Conservation (phyloP, 2,797 vertebrate genomes). For the Molossus alvarezi region DNA sequence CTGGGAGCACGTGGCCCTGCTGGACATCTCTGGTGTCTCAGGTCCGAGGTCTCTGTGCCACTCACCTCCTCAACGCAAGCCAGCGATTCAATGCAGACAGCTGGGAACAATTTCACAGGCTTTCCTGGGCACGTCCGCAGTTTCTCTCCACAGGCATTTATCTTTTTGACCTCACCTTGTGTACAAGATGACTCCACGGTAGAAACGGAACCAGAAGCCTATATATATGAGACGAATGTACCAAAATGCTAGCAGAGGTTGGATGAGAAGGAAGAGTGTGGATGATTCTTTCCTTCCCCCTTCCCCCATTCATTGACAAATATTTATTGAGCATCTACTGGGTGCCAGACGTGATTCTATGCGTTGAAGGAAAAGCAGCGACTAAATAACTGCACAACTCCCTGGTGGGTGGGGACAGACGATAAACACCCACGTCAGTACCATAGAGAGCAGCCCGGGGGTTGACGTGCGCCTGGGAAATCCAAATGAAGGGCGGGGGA, state of each 20-base stretch:
- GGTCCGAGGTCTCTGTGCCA: rapidly evolving
- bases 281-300: background rate
- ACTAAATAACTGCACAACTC: background rate
- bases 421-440: background rate
- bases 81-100: background rate
- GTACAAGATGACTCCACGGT: background rate
- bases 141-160: background rate
- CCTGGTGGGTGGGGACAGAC: background rate
- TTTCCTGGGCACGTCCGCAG: background rate
- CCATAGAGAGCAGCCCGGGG: background rate
- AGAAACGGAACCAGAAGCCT: background rate
- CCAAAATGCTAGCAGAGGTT: background rate
- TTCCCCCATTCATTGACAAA: background rate
- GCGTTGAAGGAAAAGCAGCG: background rate
- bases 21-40: background rate
- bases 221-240: background rate
- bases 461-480: rapidly evolving
- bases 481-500: background rate
- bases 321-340: slow-evolving; percentile 40
- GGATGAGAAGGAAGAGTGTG: background rate
- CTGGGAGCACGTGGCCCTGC: background rate
- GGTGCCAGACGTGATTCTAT: rapidly evolving
- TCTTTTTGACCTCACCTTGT: background rate
- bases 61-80: background rate
- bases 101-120: background rate